phyloP scores from a whole-genome alignment of 2,888 invertebrate species.

The Stenichneumon culpator region DNA sequence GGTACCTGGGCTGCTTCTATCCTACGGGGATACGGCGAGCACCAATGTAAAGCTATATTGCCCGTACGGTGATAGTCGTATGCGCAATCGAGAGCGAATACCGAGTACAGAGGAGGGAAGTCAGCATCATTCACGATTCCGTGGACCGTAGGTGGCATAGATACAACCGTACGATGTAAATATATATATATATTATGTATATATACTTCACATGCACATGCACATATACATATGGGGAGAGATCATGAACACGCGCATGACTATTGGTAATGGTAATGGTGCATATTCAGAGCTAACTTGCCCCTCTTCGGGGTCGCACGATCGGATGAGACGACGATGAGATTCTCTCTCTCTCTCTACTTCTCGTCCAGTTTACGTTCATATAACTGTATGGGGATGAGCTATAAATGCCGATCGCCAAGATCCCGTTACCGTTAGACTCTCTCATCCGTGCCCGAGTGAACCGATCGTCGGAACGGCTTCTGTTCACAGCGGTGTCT shows the following conservation, averaged over 20 bases:
- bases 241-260: constrained; percentile 17
- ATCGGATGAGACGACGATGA: neutral
- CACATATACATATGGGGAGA: neutral
- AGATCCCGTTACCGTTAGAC: constrained; percentile 63
- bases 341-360: constrained; percentile 14
- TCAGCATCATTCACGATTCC: constrained; percentile 18
- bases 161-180: neutral
- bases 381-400: constrained; percentile 62
- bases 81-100: constrained; percentile 49
- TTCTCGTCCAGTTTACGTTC: constrained; percentile 43
- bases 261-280: constrained; percentile 26
- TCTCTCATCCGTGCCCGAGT: constrained; percentile 60
- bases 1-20: constrained; percentile 33
- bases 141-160: constrained; percentile 5
- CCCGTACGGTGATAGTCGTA: neutral
- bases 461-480: constrained; percentile 44
- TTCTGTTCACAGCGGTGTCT: constrained; percentile 1
- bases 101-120: neutral
- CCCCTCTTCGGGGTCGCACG: constrained; percentile 39
- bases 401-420: constrained; percentile 69
- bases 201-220: neutral
- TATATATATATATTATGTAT: neutral
- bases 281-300: constrained; percentile 24
- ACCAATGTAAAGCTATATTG: constrained; percentile 41
- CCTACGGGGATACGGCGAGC: constrained; percentile 45